Evolutionary conservation across 2,797 vertebrate genomes (phyloP).

Genomic region (Pseudochromis fuscus): DNA sequence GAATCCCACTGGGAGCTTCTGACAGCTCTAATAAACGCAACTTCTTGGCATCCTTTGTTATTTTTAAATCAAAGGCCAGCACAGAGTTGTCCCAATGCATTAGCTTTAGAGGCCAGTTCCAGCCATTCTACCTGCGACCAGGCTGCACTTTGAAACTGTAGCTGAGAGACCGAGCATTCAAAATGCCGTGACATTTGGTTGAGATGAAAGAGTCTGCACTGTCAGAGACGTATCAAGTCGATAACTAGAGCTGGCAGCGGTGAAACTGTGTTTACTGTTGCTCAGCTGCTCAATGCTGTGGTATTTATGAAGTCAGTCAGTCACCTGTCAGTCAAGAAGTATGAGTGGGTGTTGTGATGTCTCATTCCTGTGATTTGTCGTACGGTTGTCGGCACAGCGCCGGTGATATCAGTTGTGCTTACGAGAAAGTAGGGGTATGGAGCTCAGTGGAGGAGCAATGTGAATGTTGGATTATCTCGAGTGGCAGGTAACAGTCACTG

Average conservation of each 20-base stretch:
- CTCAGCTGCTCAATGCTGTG: background rate
- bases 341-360: background rate
- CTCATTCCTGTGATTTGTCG: background rate
- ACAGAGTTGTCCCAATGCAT: background rate
- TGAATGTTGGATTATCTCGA: background rate
- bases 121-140: conserved; percentile 20
- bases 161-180: conserved; percentile 9
- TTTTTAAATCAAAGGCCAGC: conserved; percentile 23
- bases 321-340: background rate
- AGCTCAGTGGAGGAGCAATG: no score
- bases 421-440: no score
- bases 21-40: background rate
- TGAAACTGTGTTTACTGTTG: background rate
- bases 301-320: conserved; percentile 5
- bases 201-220: conserved; percentile 44
- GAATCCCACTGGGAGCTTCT: background rate
- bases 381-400: background rate
- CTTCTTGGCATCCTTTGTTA: background rate
- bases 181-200: conserved; percentile 65
- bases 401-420: background rate
- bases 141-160: conserved; percentile 36
- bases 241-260: conserved; percentile 9
- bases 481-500: background rate
- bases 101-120: background rate
- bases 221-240: conserved; percentile 15